Conservation (phyloP, 2,888 invertebrate species). For the Hydriomena furcata region DNA sequence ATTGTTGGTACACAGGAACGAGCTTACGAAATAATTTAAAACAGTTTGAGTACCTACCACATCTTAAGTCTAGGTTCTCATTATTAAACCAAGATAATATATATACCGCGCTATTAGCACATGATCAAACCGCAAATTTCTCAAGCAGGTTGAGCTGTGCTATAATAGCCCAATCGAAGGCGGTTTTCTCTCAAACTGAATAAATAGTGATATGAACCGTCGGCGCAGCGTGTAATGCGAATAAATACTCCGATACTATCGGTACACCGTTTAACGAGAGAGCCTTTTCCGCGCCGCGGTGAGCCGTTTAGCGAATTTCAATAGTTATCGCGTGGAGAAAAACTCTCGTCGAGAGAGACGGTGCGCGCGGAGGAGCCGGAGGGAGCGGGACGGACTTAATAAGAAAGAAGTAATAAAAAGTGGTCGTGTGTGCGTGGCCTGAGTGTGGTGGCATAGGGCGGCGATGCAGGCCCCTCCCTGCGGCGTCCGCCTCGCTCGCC, state of each 20-base stretch:
- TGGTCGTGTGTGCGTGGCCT: conserved; percentile 79
- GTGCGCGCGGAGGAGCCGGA: conserved; percentile 51
- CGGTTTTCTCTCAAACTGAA: conserved; percentile 48
- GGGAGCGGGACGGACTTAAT: conserved; percentile 72
- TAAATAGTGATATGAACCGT: conserved; percentile 70
- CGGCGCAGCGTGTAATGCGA: conserved; percentile 67
- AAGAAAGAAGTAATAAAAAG: conserved; percentile 83
- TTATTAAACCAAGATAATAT: neutral
- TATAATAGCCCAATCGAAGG: conserved; percentile 25
- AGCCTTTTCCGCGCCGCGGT: conserved; percentile 81
- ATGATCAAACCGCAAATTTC: conserved; percentile 28
- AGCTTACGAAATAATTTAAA: too few species aligned
- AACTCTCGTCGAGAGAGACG: conserved; percentile 72
- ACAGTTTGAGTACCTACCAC: too few species aligned
- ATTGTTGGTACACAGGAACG: too few species aligned
- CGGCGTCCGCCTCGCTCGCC: conserved; percentile 71
- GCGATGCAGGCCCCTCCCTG: conserved; percentile 80
- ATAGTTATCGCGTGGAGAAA: conserved; percentile 82
- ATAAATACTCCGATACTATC: conserved; percentile 80
- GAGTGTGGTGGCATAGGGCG: conserved; percentile 81
- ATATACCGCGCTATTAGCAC: conserved; percentile 22
- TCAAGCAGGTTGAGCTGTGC: conserved; percentile 17
- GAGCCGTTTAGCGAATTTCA: conserved; percentile 83
- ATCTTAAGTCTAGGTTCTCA: too few species aligned
- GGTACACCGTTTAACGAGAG: conserved; percentile 80